These are phyloP conservation scores for Cheilinus undulatus DNA, from an alignment of 2,113 vertebrate species.

Conservation along the genomic window DNA sequence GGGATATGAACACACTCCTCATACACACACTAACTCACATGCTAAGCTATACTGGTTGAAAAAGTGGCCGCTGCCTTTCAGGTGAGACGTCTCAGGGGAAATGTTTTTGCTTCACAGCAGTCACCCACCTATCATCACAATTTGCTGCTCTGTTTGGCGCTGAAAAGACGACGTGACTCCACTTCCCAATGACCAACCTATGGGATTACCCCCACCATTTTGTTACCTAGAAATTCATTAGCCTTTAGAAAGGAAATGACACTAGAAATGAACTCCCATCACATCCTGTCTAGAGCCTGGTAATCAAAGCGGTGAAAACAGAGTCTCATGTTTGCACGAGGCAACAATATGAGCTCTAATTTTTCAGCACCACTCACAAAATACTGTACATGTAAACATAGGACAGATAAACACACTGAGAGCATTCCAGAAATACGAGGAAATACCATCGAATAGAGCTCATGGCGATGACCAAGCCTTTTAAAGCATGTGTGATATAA, in stretches of 20 bases:
- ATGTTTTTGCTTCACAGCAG: slow-evolving; percentile 46
- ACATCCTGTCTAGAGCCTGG: slow-evolving; percentile 37
- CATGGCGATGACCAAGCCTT: slow-evolving; percentile 36
- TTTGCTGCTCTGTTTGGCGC: slow-evolving; percentile 23
- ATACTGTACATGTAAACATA: neutral
- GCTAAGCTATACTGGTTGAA: slow-evolving; percentile 23
- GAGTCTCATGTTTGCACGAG: slow-evolving; percentile 23
- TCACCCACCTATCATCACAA: slow-evolving; percentile 52
- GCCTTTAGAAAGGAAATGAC: slow-evolving; percentile 65
- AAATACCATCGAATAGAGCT: slow-evolving; percentile 12
- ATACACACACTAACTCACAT: slow-evolving; percentile 8
- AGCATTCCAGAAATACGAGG: slow-evolving; percentile 3
- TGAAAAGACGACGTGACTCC: slow-evolving; percentile 55
- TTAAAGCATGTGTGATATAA: slow-evolving; percentile 48
- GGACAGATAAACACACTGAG: neutral
- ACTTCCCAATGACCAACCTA: slow-evolving; percentile 60
- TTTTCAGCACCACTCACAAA: slow-evolving; percentile 23
- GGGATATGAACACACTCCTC: slow-evolving; percentile 24
- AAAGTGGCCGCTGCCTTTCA: slow-evolving; percentile 48
- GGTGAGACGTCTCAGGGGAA: slow-evolving; percentile 61
- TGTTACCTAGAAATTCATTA: slow-evolving; percentile 72
- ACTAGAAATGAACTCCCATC: slow-evolving; percentile 61
- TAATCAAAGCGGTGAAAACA: slow-evolving; percentile 47
- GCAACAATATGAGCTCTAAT: slow-evolving; percentile 10
- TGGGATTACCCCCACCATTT: slow-evolving; percentile 44